Conservation (phyloP, 2,797 vertebrate species). For the Cryptoblepharus egeriae region DNA sequence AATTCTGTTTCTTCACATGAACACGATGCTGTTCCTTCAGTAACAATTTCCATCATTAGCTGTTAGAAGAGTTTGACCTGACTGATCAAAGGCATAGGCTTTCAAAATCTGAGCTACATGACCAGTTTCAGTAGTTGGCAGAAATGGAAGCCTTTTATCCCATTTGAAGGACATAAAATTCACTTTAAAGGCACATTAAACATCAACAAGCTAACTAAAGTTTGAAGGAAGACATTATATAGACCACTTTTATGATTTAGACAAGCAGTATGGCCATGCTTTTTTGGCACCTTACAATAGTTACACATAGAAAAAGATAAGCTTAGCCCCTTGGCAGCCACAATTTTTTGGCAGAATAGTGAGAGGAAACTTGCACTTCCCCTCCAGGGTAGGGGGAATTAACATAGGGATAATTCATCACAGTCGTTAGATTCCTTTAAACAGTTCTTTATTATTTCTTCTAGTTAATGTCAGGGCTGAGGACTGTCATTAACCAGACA, state of each 20-base stretch:
- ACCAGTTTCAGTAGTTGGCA: constrained; percentile 42
- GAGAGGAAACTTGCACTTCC: background rate
- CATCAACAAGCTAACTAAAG: constrained; percentile 46
- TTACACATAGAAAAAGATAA: background rate
- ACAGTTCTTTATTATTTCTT: background rate
- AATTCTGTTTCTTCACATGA: background rate
- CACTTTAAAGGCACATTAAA: constrained; percentile 40
- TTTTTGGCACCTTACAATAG: background rate
- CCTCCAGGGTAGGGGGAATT: background rate
- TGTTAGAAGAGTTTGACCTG: background rate
- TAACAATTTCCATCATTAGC: constrained; percentile 9
- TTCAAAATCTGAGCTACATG: constrained; percentile 32
- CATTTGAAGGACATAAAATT: constrained; percentile 13
- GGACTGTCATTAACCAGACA: constrained; percentile 8
- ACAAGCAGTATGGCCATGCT: constrained; percentile 29
- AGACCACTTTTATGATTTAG: constrained; percentile 43
- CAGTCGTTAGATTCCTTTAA: background rate
- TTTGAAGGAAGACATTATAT: constrained; percentile 19
- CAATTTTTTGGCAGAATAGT: background rate
- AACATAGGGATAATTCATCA: background rate
- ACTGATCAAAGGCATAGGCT: constrained; percentile 30
- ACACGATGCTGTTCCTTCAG: background rate
- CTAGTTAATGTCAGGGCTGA: background rate
- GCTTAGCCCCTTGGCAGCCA: background rate
- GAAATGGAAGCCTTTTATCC: constrained; percentile 45